Conservation (phyloP, 2,797 vertebrate genomes). For the Trichosurus vulpecula region DNA sequence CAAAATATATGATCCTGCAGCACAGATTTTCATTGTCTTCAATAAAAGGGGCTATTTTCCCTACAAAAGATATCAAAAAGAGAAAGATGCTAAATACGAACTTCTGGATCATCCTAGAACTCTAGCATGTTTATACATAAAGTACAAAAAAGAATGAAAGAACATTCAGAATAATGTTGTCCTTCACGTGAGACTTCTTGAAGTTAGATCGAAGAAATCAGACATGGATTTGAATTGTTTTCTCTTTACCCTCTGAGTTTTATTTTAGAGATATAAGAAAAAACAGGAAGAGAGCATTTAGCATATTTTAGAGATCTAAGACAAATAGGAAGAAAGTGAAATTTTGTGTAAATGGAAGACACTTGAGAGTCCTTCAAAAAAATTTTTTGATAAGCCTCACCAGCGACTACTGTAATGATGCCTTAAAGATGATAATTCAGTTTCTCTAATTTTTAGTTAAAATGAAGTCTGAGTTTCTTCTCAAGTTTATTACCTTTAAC, state of each 20-base stretch:
- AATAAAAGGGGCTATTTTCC: conserved; percentile 4
- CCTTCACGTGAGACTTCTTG: conserved; percentile 29
- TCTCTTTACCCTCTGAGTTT: conserved; percentile 1
- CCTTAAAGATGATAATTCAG: conserved; percentile 40
- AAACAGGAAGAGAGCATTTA: background rate
- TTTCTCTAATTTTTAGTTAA: conserved; percentile 36
- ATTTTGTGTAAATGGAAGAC: conserved; percentile 38
- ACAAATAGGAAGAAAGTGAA: background rate
- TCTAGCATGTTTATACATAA: conserved; percentile 22
- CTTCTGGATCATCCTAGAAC: conserved; percentile 19
- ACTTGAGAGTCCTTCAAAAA: conserved; percentile 36
- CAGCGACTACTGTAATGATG: conserved; percentile 28
- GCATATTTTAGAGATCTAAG: conserved; percentile 22
- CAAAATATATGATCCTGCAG: conserved; percentile 51
- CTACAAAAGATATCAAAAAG: background rate
- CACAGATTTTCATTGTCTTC: conserved; percentile 17
- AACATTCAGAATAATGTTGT: conserved; percentile 9
- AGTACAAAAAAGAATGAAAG: background rate
- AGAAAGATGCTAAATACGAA: background rate
- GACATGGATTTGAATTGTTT: conserved; percentile 10
- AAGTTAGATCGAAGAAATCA: conserved; percentile 25
- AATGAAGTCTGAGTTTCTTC: conserved; percentile 35
- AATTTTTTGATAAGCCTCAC: background rate
- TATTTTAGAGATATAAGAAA: background rate
- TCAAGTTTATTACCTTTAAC: conserved; percentile 29